Evolutionary conservation across 2,113 vertebrate species (phyloP).

Genomic region (Caretta caretta): DNA sequence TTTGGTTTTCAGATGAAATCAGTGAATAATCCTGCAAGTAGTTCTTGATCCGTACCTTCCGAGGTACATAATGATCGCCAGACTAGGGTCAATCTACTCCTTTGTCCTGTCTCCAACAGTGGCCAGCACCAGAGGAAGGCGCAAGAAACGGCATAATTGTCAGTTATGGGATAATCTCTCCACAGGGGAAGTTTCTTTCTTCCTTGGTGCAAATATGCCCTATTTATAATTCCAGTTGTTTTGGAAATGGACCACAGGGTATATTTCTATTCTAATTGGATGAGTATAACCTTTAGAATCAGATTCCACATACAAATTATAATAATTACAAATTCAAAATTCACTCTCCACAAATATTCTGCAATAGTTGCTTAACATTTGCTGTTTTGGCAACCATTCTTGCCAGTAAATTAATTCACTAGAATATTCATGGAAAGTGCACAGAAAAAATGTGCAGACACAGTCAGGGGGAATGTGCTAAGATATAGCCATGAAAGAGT

Average conservation of each 20-base stretch:
- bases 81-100: too few relatives aligned
- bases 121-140: too few relatives aligned
- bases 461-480: rapidly evolving
- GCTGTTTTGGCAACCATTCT: not conserved
- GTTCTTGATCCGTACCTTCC: not conserved
- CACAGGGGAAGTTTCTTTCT: not conserved
- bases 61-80: not conserved
- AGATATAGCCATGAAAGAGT: not conserved
- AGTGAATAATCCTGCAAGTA: not conserved
- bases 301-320: not conserved
- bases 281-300: not conserved
- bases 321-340: not conserved
- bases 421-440: too few relatives aligned
- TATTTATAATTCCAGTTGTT: not conserved
- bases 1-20: not conserved
- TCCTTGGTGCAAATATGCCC: not conserved
- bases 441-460: rapidly evolving
- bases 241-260: too few relatives aligned
- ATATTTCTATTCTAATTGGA: not conserved
- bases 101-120: not conserved
- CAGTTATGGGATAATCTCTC: not conserved
- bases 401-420: not conserved
- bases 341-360: not conserved
- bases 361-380: not conserved
- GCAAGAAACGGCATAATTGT: too few relatives aligned